A percentile compares a stretch with the other conserved stretches of the same genome.
phyloP scores from a whole-genome alignment of 2,797 vertebrate genomes.

The Melanotaenia maccullochi region DNA sequence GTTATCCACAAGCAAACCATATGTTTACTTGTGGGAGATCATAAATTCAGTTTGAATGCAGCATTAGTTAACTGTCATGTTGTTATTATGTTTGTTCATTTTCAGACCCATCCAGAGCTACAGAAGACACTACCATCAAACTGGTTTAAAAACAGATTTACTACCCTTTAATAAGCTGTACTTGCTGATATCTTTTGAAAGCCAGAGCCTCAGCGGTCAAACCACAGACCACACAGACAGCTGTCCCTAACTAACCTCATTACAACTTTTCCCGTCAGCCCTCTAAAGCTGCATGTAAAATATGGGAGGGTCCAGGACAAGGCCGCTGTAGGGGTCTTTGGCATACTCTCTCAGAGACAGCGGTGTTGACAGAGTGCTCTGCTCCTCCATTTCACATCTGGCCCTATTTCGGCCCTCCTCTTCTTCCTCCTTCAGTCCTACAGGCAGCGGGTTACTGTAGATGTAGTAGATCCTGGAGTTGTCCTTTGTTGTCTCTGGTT shows the following conservation, averaged over 20 bases:
- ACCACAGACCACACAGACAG: slow-evolving; percentile 5
- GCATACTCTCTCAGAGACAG: slow-evolving; percentile 64
- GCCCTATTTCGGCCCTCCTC: slow-evolving; percentile 42
- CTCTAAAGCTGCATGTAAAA: slow-evolving; percentile 84
- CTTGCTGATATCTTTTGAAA: neutral
- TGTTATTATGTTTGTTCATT: too few species aligned
- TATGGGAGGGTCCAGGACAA: slow-evolving; percentile 73
- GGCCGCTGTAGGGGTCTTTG: slow-evolving; percentile 56
- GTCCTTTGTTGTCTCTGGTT: slow-evolving; percentile 59
- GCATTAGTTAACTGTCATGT: neutral
- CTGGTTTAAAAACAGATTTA: neutral
- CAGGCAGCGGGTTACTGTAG: slow-evolving; percentile 81
- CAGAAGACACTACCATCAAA: neutral
- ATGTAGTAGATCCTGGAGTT: slow-evolving; percentile 82
- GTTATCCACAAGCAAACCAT: neutral
- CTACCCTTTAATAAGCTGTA: neutral
- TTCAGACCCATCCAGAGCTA: too few species aligned
- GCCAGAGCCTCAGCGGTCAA: neutral
- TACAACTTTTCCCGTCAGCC: too few species aligned
- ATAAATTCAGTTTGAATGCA: neutral
- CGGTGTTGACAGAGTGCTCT: slow-evolving; percentile 8
- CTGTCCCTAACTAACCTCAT: neutral
- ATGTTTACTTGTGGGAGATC: neutral
- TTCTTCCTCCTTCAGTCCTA: slow-evolving; percentile 75
- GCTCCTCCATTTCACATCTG: slow-evolving; percentile 12